These are phyloP conservation scores for Dendropsophus ebraccatus DNA, from an alignment of 2,113 vertebrate genomes.

Conservation along the genomic window DNA sequence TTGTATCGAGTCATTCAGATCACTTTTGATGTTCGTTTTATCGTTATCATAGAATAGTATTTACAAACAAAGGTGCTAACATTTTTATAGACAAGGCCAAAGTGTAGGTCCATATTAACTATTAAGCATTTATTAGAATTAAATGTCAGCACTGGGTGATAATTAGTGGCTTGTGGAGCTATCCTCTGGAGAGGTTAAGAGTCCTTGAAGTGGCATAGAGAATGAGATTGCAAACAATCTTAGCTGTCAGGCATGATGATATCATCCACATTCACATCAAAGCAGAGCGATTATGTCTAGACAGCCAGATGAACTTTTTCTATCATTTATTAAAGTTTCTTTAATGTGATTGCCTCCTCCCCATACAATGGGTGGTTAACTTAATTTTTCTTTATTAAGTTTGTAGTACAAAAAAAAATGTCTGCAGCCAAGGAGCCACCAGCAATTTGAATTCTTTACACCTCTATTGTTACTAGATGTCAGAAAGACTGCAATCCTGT, in stretches of 20 bases:
- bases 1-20: not conserved
- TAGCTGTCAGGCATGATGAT: constrained; percentile 53
- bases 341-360: constrained; percentile 35
- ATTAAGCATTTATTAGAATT: constrained; percentile 52
- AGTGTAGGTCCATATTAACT: constrained; percentile 17
- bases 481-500: not conserved
- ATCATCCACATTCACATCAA: constrained; percentile 35
- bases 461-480: constrained; percentile 31
- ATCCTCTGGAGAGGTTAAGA: constrained; percentile 45
- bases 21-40: not conserved
- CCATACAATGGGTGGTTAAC: constrained; percentile 24
- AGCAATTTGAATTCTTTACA: constrained; percentile 40
- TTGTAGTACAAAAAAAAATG: constrained; percentile 32
- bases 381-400: constrained; percentile 47
- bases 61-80: not conserved
- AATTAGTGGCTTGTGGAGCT: constrained; percentile 51
- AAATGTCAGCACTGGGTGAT: constrained; percentile 50
- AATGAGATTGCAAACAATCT: constrained; percentile 40
- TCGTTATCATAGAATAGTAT: not conserved
- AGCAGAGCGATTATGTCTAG: not conserved
- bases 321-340: constrained; percentile 23
- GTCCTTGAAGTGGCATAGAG: constrained; percentile 55
- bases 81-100: no score
- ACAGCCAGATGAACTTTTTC: constrained; percentile 30
- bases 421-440: constrained; percentile 38